phyloP scores from a whole-genome alignment of 2,888 invertebrate species.

The Carcina quercana region DNA sequence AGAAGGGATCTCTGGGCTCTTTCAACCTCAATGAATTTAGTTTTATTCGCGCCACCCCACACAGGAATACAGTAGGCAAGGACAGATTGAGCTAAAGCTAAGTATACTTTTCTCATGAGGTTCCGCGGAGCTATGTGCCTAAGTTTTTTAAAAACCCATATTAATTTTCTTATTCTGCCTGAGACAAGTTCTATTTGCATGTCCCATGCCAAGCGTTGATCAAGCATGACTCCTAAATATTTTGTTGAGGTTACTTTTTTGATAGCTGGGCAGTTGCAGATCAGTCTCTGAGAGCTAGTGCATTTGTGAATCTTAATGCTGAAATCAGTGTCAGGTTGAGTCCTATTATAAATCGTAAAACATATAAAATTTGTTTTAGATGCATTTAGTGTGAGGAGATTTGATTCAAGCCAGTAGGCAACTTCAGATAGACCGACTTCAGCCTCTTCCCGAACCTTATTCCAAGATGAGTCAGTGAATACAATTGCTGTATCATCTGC shows the following conservation, averaged over 20 bases:
- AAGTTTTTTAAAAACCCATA: constrained; percentile 8
- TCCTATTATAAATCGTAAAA: constrained; percentile 45
- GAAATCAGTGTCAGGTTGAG: not conserved
- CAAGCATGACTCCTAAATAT: constrained; percentile 3
- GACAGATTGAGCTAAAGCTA: constrained; percentile 8
- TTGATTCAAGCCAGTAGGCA: constrained; percentile 3
- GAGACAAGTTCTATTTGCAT: not conserved
- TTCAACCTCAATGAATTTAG: constrained; percentile 6
- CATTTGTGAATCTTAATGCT: constrained; percentile 1
- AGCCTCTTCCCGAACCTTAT: not conserved
- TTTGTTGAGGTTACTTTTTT: constrained; percentile 2
- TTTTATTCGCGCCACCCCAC: constrained; percentile 12
- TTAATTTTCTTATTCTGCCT: constrained; percentile 6
- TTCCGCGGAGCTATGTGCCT: not conserved
- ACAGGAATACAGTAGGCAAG: constrained; percentile 8
- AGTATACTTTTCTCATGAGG: constrained; percentile 5
- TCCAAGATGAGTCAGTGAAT: constrained; percentile 2
- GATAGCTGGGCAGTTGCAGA: constrained; percentile 1
- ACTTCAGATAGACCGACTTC: constrained; percentile 4
- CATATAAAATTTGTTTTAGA: constrained; percentile 2
- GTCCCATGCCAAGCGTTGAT: constrained; percentile 4
- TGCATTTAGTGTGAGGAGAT: constrained; percentile 6
- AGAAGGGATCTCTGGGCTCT: constrained; percentile 9
- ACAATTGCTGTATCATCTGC: constrained; percentile 4
- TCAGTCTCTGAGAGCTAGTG: no score